Conservation (phyloP, 1,140 invertebrate genomes). For the Drosophila virilis region DNA sequence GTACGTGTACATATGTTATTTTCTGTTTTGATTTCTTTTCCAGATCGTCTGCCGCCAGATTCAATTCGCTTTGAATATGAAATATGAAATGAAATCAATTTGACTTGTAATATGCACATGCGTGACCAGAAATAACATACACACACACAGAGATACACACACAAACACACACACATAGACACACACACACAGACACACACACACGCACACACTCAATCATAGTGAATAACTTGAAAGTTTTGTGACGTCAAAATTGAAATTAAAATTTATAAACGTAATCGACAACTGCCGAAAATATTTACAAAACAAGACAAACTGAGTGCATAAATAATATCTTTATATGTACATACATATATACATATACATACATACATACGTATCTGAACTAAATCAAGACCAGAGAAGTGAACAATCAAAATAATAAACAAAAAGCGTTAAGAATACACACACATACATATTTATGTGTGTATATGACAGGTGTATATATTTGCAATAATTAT, state of each 20-base stretch:
- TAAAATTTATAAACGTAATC: slow-evolving; percentile 7
- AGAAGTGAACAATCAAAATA: background rate
- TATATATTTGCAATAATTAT: slow-evolving; percentile 11
- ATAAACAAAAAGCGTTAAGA: background rate
- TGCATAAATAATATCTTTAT: slow-evolving; percentile 18
- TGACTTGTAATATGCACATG: slow-evolving; percentile 11
- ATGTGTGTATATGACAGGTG: background rate
- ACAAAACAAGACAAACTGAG: slow-evolving; percentile 2
- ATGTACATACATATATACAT: slow-evolving; percentile 34
- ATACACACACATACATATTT: background rate
- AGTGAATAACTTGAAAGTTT: slow-evolving; percentile 20
- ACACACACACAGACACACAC: slow-evolving; percentile 11
- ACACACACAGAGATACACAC: slow-evolving; percentile 15
- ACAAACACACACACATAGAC: too few relatives aligned
- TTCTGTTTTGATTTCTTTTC: slow-evolving; percentile 7
- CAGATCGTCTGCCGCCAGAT: slow-evolving; percentile 21
- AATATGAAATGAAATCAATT: slow-evolving; percentile 21
- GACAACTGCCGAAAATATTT: slow-evolving; percentile 16
- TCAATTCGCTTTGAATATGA: background rate
- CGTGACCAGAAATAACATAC: slow-evolving; percentile 15
- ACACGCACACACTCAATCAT: slow-evolving; percentile 18
- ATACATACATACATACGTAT: slow-evolving; percentile 30
- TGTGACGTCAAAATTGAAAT: slow-evolving; percentile 13
- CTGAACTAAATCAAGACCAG: slow-evolving; percentile 9
- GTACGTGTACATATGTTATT: background rate